Evolutionary conservation across 1,140 invertebrate species (phyloP), one percentile per base, ranked within the genome.

Genomic region (Panulirus ornatus): DNA sequence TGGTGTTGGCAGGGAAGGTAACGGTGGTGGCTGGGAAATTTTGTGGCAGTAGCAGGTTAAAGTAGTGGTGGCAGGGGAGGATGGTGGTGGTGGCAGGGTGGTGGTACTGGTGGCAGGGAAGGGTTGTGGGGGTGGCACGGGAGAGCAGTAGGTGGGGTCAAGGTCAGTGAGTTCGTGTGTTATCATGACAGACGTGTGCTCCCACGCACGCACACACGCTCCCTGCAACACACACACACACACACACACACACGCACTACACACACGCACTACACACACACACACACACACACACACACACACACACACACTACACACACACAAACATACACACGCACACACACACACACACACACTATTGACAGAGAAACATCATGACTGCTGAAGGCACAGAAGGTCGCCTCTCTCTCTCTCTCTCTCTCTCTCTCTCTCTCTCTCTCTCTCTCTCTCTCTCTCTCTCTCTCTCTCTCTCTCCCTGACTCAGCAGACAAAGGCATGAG

Each of bases 371-470:
- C 16, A 73, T 73, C 3, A 38, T 73, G 38, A 42, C 27, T 40
- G 75, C 6, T 42, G 40, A 78, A n/a, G 38, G 40, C 36, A 40
- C 40, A 78, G 2, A n/a, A 1, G 0, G 30, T 44, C 40, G 44
- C 40, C 14, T 27, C 38, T 40, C 22, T 34, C 40, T 42, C 75
- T 44, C 30, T 27, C 6, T 14, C 1, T 2, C 6, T n/a, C 6
- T 34, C 36, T 34, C 6, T 76, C 6, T 40, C 36, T 76, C 36
- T 76, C 36, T 76, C 36, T 76, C 36, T 76, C 70, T 73, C 70
- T 73, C 70, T 73, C 70, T 73, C 70, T 73, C 70, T 73, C 70
- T 73, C 70, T 70, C 66, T 70, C 66, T 70, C 66, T 70, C 66
- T 70, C 66, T 70, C 66, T 70, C 66, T n/a, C n/a, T n/a, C n/a